These are phyloP conservation scores for Cheilosia urbana DNA, from an alignment of 2,888 invertebrate species.

Conservation along the genomic window DNA sequence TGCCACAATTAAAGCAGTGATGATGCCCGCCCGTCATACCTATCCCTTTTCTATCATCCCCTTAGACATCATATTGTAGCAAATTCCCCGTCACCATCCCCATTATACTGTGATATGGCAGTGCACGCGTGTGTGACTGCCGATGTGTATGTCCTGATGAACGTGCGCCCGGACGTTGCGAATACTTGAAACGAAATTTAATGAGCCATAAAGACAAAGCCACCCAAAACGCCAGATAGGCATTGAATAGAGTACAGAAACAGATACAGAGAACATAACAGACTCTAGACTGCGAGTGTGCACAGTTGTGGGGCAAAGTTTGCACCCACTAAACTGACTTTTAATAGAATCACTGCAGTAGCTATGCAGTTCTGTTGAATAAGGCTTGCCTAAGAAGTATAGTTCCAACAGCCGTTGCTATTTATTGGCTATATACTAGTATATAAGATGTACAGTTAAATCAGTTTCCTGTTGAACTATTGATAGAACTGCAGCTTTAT, in stretches of 20 bases:
- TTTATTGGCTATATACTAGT: too few species aligned
- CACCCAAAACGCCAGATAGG: conserved; percentile 43
- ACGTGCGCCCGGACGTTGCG: conserved; percentile 50
- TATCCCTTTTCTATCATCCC: conserved; percentile 46
- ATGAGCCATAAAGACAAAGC: conserved; percentile 74
- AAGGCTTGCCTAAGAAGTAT: too few species aligned
- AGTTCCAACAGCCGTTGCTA: too few species aligned
- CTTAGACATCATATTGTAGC: background rate
- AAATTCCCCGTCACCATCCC: background rate
- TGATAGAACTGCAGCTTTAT: too few species aligned
- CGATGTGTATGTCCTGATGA: background rate
- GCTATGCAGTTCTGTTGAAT: too few species aligned
- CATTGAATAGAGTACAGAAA: background rate
- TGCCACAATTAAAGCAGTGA: conserved; percentile 73
- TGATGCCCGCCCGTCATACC: conserved; percentile 64
- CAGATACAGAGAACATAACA: too few species aligned
- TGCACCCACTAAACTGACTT: background rate
- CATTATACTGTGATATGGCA: background rate
- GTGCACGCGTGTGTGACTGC: conserved; percentile 35
- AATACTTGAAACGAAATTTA: conserved; percentile 72
- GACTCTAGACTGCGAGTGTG: background rate
- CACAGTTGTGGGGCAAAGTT: conserved; percentile 40
- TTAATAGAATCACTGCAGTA: too few species aligned
- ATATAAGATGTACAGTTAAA: too few species aligned
- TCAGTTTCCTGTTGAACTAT: too few species aligned